Evolutionary conservation across 2,113 vertebrate species (phyloP), one percentile per base, ranked within the genome.

Genomic region (Eptesicus fuscus): DNA sequence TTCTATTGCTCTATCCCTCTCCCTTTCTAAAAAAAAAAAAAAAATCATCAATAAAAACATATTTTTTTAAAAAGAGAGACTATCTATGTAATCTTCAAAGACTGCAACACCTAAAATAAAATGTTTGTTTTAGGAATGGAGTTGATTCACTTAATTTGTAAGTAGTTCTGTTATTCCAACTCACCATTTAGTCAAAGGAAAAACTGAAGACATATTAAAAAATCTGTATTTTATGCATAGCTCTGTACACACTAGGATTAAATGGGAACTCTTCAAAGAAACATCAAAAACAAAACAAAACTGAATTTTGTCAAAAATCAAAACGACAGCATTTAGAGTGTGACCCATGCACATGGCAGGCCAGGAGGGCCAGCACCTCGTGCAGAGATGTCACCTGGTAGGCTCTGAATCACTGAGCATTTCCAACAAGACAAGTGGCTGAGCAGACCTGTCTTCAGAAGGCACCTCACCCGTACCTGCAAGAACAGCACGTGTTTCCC

Each of bases 101-200:
- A 73, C 2, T 32, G 35, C 12, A 5, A 30, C 0, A 7, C 9
- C 22, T 56, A 56, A 56, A 56, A 23, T 56, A 56, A 23, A 56
- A 61, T 59, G 10, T 87, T 84, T 78, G 28, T 63, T 63, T 89
- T 86, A 61, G 53, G 70, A 69, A 95, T 69, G 32, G 40, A 70
- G 88, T 47, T 25, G 1, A 71, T 32, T 73, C 11, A n/a, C 37
- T 89, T 91, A 30, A 56, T 93, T 78, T 83, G 28, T 91, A 86
- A 87, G 77, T 82, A 86, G 32, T 47, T 71, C 10, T 83, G 32
- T 65, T 47, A 63, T 88, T 69, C 22, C n/a, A 73, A 20, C 6
- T n/a, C n/a, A 44, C 63, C 88, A 79, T 89, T 71, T 79, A 91
- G 65, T 56, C 14, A 88, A 86, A 92, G 42, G 93, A 65, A 89